Evolutionary conservation across 2,113 vertebrate species (phyloP), one percentile per base, ranked within the genome.

Genomic region (Notarius lentiginosus): DNA sequence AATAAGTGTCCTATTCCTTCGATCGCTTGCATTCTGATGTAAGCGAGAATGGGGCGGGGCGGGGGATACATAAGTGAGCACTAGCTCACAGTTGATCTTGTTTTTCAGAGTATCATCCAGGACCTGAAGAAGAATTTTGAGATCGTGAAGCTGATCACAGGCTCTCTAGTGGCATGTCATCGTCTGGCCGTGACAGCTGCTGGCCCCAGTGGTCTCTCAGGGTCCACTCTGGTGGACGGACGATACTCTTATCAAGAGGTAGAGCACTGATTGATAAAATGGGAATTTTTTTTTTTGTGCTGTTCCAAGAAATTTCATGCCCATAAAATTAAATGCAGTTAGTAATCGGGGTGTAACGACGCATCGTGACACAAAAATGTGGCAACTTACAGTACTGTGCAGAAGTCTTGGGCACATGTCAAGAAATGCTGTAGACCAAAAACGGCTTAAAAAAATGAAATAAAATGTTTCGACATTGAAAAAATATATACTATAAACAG

Each of bases 81-180:
- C 34, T 34, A 34, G 34, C 34, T 34, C 34, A 34, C 34, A 34
- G 34, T 34, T 34, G 34, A 34, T 34, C 2, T 34, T 51, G 14
- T 30, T 86, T 24, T 87, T 77, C 88, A 99, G 98, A 99, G 97
- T 94, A 99, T 99, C 92, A 99, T 99, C 91, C 98, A 99, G 90
- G 98, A 99, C 92, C 92, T 99, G 94, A 99, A 99, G 96, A 99
- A 99, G 94, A 99, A 99, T 90, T 99, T 99, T 92, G 98, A 99
- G 94, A 99, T 99, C 0, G 98, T 99, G 85, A 99, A 99, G 88
- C 68, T 99, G 94, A 98, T 99, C 89, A 99, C 98, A 0, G 97
- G 97, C 84, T 99, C 98, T 86, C 94, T 99, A 5, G 96, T 99
- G 89, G 97, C 96, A 72, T 99, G 98, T 90, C 98, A 99, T 86